Evolutionary conservation across 2,888 invertebrate genomes (phyloP).

Genomic region (Drosophila koepferae): DNA sequence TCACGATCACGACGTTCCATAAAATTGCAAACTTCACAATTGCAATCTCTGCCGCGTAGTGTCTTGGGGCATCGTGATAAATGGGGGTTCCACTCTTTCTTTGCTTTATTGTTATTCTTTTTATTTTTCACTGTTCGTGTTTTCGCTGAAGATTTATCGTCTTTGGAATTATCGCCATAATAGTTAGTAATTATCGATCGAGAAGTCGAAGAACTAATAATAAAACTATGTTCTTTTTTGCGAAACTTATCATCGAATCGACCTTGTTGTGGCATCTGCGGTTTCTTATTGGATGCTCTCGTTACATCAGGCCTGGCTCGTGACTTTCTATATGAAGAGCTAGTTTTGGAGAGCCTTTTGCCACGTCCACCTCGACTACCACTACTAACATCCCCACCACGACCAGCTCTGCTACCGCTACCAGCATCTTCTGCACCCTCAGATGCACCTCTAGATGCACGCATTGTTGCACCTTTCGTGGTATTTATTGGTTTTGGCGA

Average conservation of each 20-base stretch:
- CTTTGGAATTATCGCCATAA: neutral
- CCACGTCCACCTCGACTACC: neutral
- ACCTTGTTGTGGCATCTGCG: neutral
- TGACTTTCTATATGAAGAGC: neutral
- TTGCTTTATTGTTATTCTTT: neutral
- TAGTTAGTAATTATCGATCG: neutral
- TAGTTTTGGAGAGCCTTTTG: neutral
- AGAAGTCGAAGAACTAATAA: neutral
- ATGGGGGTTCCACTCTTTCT: neutral
- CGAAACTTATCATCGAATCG: neutral
- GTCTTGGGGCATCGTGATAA: too few species aligned
- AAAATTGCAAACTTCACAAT: slow-evolving; percentile 38
- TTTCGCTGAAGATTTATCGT: neutral
- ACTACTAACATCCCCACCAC: neutral
- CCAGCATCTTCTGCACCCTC: neutral
- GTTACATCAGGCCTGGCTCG: neutral
- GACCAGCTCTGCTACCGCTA: neutral
- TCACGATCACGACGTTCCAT: slow-evolving; percentile 23
- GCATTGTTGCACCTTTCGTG: neutral
- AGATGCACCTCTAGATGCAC: neutral
- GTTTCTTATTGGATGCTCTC: neutral
- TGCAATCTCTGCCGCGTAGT: slow-evolving; percentile 6
- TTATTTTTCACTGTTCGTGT: too few species aligned
- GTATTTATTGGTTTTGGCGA: neutral
- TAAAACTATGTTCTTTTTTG: neutral